phyloP scores from a whole-genome alignment of 2,888 invertebrate genomes.

The Brenthis hecate region DNA sequence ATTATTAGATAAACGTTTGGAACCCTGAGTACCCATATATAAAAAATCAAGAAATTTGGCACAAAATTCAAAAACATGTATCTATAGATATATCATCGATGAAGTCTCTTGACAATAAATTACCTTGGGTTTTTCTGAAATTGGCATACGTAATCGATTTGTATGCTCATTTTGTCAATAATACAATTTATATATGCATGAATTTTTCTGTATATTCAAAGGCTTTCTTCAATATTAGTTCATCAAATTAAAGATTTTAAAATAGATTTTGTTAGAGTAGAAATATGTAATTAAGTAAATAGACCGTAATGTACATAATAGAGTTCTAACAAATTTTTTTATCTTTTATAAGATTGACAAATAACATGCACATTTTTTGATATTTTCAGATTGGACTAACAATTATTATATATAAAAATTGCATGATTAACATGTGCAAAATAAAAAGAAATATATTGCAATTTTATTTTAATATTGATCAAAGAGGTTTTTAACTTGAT shows the following conservation, averaged over 20 bases:
- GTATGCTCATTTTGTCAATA: conserved; percentile 18
- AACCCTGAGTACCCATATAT: neutral
- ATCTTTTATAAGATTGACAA: conserved; percentile 22
- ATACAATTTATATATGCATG: conserved; percentile 33
- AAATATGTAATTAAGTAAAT: conserved; percentile 21
- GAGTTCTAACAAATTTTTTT: conserved; percentile 15
- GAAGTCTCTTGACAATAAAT: conserved; percentile 36
- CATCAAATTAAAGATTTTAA: conserved; percentile 7
- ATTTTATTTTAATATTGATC: conserved; percentile 1
- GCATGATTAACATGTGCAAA: conserved; percentile 38
- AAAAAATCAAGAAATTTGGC: no score
- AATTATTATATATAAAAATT: conserved; percentile 26
- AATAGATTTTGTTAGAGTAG: conserved; percentile 26
- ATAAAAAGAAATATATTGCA: conserved; percentile 4
- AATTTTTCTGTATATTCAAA: conserved; percentile 14
- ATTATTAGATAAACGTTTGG: conserved; percentile 2
- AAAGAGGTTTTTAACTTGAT: no score
- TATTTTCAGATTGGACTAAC: conserved; percentile 34
- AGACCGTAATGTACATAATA: conserved; percentile 26
- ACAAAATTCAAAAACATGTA: neutral
- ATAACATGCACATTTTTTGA: conserved; percentile 24
- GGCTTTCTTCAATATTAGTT: conserved; percentile 30
- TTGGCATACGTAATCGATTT: conserved; percentile 10
- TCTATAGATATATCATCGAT: conserved; percentile 4
- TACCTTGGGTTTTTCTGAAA: conserved; percentile 9